Conservation (phyloP, 37 sponge, comb jelly and placozoan species). For the Theonella swinhoei region DNA sequence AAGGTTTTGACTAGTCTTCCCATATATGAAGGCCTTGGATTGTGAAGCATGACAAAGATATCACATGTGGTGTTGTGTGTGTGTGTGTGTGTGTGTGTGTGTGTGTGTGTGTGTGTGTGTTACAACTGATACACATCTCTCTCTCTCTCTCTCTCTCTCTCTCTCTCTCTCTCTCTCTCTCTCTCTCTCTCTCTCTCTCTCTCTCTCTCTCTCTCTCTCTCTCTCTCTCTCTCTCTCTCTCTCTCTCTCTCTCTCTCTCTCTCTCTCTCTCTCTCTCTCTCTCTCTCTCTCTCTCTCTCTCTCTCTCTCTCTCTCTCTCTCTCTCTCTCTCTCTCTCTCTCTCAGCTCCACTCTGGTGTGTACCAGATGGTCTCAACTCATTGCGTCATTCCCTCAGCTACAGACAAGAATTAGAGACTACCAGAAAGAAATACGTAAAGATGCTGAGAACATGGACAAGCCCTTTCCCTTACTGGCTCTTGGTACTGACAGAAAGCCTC, state of each 20-base stretch:
- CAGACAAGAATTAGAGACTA: neutral
- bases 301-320: slow-evolving; percentile 26
- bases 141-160: neutral
- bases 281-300: neutral
- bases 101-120: neutral
- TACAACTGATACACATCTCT: neutral
- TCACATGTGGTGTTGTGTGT: too few relatives aligned
- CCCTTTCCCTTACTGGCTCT: neutral
- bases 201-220: slow-evolving; percentile 7
- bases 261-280: neutral
- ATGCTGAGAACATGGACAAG: neutral
- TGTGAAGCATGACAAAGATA: neutral
- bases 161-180: neutral
- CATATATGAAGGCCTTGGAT: neutral
- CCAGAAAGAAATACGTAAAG: neutral
- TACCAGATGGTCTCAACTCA: neutral
- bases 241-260: slow-evolving; percentile 11
- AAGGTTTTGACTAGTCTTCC: neutral
- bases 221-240: neutral
- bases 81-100: slow-evolving; percentile 10
- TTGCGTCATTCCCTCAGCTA: neutral
- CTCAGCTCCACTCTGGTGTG: neutral
- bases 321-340: slow-evolving; percentile 7
- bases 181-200: slow-evolving; percentile 22
- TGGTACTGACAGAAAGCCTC: neutral